These are phyloP conservation scores for Montipora capricornis DNA, from an alignment of 64 coral and sea anemone genomes.

Conservation along the genomic window DNA sequence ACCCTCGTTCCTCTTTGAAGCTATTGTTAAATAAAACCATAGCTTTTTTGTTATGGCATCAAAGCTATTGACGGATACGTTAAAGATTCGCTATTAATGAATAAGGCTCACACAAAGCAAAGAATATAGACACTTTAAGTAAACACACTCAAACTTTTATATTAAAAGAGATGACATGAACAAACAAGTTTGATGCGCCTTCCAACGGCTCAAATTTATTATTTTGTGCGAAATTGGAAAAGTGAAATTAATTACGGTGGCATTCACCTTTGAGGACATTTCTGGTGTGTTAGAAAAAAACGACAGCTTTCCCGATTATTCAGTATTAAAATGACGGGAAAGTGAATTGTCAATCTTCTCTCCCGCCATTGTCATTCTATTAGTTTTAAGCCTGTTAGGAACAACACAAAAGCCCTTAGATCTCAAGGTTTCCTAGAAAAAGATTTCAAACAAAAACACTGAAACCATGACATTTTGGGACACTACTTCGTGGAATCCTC, in stretches of 20 bases:
- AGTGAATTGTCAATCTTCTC: background rate
- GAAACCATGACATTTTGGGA: constrained; percentile 35
- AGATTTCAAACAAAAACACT: constrained; percentile 10
- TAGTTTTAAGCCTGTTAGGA: background rate
- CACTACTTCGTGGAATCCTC: background rate
- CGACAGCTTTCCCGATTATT: background rate
- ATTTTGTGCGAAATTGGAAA: constrained; percentile 15
- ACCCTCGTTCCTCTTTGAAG: constrained; percentile 7
- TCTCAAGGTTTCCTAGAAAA: background rate
- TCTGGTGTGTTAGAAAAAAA: background rate
- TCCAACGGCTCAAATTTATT: constrained; percentile 19
- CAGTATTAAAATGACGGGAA: background rate
- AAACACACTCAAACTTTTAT: constrained; percentile 39
- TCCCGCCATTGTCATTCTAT: background rate
- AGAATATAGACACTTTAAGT: constrained; percentile 18
- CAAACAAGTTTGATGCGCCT: constrained; percentile 33
- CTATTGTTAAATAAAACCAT: background rate
- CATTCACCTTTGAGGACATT: background rate
- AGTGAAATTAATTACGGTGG: background rate
- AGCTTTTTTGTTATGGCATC: constrained; percentile 15
- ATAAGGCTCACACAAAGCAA: constrained; percentile 26
- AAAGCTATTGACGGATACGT: background rate
- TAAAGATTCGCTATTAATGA: constrained; percentile 44
- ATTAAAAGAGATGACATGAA: constrained; percentile 56
- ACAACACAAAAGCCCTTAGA: background rate